phyloP scores from a whole-genome alignment of 2,113 vertebrate species.

The Catharus bicknelli region DNA sequence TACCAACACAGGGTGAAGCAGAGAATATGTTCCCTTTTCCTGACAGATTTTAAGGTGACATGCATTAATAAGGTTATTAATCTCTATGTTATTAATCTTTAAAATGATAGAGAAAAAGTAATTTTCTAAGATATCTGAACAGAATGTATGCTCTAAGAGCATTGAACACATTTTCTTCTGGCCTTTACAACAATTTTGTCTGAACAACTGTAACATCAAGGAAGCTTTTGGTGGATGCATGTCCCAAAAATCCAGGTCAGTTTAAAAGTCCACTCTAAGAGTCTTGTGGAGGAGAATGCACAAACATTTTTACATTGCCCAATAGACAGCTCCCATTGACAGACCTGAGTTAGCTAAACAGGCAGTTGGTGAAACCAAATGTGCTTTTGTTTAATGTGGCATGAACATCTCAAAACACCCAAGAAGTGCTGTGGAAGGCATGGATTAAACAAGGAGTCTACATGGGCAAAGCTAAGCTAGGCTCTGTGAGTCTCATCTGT shows the following conservation, averaged over 20 bases:
- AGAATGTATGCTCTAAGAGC: background rate
- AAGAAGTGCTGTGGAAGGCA: background rate
- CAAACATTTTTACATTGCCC: background rate
- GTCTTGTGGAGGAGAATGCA: background rate
- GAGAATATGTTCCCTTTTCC: background rate
- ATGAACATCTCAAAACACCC: fast-evolving
- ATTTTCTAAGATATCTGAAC: background rate
- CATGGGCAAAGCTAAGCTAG: background rate
- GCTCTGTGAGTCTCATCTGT: background rate
- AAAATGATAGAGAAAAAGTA: background rate
- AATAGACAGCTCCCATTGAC: background rate
- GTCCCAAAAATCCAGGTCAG: background rate
- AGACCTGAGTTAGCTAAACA: background rate
- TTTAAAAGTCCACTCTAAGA: background rate
- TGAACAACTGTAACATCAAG: background rate
- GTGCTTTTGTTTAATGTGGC: background rate
- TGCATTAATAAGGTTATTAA: background rate
- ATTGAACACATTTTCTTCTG: background rate
- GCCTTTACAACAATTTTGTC: background rate
- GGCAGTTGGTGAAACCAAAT: background rate
- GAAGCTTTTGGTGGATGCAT: background rate
- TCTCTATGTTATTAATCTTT: background rate
- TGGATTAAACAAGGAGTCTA: background rate
- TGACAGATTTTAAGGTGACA: background rate
- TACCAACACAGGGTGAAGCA: background rate